Conservation (phyloP, 2,113 vertebrate genomes). For the Daboia siamensis region DNA sequence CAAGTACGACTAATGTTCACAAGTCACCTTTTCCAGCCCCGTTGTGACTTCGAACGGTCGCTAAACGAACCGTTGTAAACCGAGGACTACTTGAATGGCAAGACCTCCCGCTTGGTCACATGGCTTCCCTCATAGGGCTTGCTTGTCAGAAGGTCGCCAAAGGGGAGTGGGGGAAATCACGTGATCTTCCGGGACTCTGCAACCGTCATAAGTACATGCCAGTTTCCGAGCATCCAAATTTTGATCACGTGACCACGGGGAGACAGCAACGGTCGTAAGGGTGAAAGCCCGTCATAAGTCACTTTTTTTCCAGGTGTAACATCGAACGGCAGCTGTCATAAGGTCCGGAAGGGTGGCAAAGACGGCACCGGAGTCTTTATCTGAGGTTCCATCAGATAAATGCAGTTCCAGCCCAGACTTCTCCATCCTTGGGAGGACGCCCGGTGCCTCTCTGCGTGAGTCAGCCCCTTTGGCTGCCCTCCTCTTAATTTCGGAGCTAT, state of each 20-base stretch:
- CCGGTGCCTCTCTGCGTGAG: background rate
- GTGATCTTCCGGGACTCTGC: background rate
- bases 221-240: background rate
- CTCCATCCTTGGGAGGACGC: background rate
- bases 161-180: background rate
- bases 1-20: too few species aligned
- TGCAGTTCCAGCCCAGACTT: too few species aligned
- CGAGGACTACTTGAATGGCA: too few species aligned
- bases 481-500: background rate
- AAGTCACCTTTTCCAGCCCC: too few species aligned
- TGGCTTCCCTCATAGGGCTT: background rate
- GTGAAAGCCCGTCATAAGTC: too few species aligned
- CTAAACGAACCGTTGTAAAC: too few species aligned
- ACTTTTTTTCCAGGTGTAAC: background rate
- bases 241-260: too few species aligned
- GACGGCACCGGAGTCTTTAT: background rate
- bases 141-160: background rate
- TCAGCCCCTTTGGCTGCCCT: background rate
- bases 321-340: background rate
- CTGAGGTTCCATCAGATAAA: background rate
- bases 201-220: background rate
- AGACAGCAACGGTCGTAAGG: too few species aligned
- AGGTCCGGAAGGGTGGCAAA: background rate
- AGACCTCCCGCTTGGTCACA: too few species aligned
- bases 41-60: too few species aligned